Percentiles rank a stretch among this genome's conserved stretches.
These are phyloP conservation scores for Willisornis vidua DNA, from an alignment of 2,113 vertebrate species.

Conservation along the genomic window DNA sequence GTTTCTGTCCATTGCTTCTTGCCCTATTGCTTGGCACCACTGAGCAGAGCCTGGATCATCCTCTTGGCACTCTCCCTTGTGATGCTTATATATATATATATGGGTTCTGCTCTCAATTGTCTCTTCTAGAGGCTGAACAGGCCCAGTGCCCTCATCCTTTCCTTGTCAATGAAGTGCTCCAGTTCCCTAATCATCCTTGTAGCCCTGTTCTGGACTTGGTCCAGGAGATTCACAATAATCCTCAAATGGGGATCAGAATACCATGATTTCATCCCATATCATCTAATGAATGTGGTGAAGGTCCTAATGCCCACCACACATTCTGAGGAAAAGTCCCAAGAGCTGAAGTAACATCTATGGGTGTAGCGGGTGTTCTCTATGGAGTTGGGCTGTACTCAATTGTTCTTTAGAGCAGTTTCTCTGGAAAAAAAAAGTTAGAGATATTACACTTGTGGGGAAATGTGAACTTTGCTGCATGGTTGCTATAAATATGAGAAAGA, in stretches of 20 bases:
- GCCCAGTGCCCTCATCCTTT: background rate
- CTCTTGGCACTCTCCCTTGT: background rate
- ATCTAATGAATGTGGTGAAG: background rate
- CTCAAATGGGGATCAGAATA: background rate
- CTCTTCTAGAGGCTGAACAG: background rate
- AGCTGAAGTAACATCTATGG: background rate
- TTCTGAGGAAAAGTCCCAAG: background rate
- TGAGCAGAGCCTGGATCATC: background rate
- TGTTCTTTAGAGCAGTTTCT: background rate
- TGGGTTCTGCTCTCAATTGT: background rate
- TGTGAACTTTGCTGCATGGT: fast-evolving
- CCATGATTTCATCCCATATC: background rate
- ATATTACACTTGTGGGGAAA: background rate
- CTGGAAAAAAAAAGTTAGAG: background rate
- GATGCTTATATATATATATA: too few relatives aligned
- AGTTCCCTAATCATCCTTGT: background rate
- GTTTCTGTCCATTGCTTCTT: background rate
- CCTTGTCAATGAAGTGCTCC: background rate
- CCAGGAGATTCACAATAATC: background rate
- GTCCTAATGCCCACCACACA: background rate
- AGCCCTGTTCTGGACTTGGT: background rate
- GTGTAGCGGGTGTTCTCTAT: fast-evolving
- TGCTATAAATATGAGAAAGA: background rate
- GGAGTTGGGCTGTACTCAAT: background rate
- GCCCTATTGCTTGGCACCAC: background rate